A percentile compares a stretch with the other conserved stretches of the same genome.
Evolutionary conservation across 1,140 invertebrate species (phyloP).

Genomic region (Galendromus occidentalis): DNA sequence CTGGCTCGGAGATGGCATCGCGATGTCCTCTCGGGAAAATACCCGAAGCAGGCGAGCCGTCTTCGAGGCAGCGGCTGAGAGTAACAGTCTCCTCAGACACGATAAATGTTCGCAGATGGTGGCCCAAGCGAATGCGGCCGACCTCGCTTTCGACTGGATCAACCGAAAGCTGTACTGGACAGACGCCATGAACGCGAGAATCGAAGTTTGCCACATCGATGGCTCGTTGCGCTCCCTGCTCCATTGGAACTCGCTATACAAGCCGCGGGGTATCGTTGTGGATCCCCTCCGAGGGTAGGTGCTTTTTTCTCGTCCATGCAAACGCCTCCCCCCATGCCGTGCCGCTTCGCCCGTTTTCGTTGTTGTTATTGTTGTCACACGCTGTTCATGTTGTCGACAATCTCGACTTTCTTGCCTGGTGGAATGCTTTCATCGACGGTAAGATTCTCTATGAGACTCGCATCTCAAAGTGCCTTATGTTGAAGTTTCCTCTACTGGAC

Average conservation of each 20-base stretch:
- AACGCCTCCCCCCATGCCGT: too few relatives aligned
- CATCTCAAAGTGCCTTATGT: not conserved
- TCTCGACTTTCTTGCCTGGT: not conserved
- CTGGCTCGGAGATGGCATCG: too few relatives aligned
- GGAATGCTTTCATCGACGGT: not conserved
- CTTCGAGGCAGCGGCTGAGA: not conserved
- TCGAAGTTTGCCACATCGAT: conserved; percentile 57
- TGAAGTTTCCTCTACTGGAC: conserved; percentile 31
- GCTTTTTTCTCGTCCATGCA: too few relatives aligned
- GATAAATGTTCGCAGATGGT: conserved; percentile 29
- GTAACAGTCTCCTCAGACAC: not conserved
- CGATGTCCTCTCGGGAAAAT: not conserved
- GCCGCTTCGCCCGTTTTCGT: too few relatives aligned
- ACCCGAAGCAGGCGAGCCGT: not conserved
- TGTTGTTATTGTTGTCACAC: too few relatives aligned
- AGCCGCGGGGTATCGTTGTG: conserved; percentile 60
- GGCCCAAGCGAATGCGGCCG: conserved; percentile 38
- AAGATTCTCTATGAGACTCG: too few relatives aligned
- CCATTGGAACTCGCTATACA: conserved; percentile 55
- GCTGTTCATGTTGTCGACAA: not conserved
- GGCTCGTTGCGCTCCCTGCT: conserved; percentile 51
- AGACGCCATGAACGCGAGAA: conserved; percentile 52
- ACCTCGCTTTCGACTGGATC: conserved; percentile 60
- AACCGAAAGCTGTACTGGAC: conserved; percentile 73
- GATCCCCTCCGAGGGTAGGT: conserved; percentile 45